phyloP scores from a whole-genome alignment of 30 jellyfish, hydroid and myxozoan species.

The Turritopsis dohrnii region DNA sequence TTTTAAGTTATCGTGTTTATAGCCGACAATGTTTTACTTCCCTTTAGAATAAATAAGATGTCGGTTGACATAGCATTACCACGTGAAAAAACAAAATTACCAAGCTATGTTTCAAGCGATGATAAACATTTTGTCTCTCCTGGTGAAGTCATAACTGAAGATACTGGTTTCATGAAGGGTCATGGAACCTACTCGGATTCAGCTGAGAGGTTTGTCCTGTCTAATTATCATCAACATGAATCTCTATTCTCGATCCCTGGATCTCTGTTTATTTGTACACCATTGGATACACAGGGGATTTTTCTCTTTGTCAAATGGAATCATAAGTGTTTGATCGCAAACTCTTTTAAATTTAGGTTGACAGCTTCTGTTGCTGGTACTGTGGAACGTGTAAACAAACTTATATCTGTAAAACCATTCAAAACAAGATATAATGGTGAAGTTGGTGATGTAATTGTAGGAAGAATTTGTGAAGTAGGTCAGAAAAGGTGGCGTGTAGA shows the following conservation, averaged over 20 bases:
- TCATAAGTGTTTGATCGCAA: neutral
- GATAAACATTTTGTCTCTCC: constrained; percentile 91
- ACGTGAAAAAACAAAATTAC: constrained; percentile 9
- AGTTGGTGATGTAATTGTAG: constrained; percentile 99
- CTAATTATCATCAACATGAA: too few species aligned
- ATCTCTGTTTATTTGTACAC: too few species aligned
- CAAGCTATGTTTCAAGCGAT: constrained; percentile 30
- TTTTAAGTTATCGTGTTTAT: too few species aligned
- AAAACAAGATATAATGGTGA: constrained; percentile 92
- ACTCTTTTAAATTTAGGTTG: constrained; percentile 22
- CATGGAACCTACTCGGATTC: constrained; percentile 90
- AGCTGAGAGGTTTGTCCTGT: constrained; percentile 32
- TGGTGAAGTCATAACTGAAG: constrained; percentile 94
- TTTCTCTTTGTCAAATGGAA: neutral
- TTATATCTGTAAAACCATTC: constrained; percentile 79
- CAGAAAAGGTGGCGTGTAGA: constrained; percentile 96
- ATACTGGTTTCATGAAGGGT: constrained; percentile 96
- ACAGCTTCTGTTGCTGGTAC: constrained; percentile 98
- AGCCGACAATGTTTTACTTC: too few species aligned
- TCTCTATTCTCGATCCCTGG: too few species aligned
- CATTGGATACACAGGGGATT: neutral
- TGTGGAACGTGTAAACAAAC: constrained; percentile 94
- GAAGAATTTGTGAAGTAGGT: constrained; percentile 84
- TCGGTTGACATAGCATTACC: constrained; percentile 27
- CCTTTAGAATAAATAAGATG: too few species aligned